Evolutionary conservation across 1,140 invertebrate species (phyloP), one percentile per base, ranked within the genome.

Genomic region (Caligus rogercresseyi): DNA sequence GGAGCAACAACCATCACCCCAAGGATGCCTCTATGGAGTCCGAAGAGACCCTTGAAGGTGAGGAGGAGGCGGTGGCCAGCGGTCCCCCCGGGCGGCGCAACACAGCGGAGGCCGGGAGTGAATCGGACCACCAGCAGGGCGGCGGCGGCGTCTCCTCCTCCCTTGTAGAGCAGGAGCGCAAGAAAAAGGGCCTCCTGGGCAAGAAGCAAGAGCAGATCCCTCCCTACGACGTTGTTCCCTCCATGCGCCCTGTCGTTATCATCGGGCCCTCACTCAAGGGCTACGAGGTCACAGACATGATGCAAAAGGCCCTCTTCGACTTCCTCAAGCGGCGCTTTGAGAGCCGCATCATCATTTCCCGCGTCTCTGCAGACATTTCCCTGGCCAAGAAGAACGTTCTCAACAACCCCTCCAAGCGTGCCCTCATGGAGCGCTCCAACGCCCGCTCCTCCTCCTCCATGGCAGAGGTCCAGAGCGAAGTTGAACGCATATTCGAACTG

Each of bases 261-360:
- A 93, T 99, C 65, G 96, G 96, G 61, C 96, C 96, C 63, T 97
- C 93, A 60, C 81, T 99, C 65, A 99, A 99, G 79, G 89, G 95
- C 65, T 98, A 98, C 77, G 94, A 98, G 77, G 94, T 99, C 63
- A 99, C 95, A 31, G 95, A 99, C 74, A 98, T 99, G 95, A 98
- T 99, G 95, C 95, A 98, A 75, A 98, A 98, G 77, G 95, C 95
- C 63, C 81, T 99, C 67, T 98, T 99, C 75, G 95, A 99, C 78
- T 98, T 90, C 77, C 78, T 99, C 58, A 98, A 98, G 76, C 90
- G 95, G 76, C 81, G 86, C 59, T 69, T 56, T 55, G 53, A 65
- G 69, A 69, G 43, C 66, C 78, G 93, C 77, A 98, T 99, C 72
- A 98, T 98, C 71, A 99, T 99, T 73, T 99, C 96, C 25, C 83